Evolutionary conservation across 2,113 vertebrate species (phyloP), one percentile per base, ranked within the genome.

Genomic region (Brachypteracias leptosomus): DNA sequence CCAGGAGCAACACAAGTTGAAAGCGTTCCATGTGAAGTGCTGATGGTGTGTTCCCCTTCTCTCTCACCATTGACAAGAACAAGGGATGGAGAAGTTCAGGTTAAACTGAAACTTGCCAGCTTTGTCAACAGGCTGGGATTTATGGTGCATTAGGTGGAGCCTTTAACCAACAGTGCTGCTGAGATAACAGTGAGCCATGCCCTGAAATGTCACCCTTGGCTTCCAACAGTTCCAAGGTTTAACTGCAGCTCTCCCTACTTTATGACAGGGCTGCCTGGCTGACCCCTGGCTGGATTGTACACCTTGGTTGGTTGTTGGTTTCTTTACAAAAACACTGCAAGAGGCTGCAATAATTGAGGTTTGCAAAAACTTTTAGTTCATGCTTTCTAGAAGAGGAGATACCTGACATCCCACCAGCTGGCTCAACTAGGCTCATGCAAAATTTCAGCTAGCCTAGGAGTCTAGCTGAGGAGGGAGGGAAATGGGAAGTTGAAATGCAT

Each of bases 51-150:
- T 20, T 65, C 42, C 25, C 9, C 9, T 38, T 44, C 47, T 35
- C n/a, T 57, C n/a, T 62, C 0, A 0, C 6, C 10, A 12, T 17
- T 0, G 0, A 47, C 25, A 0, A 13, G 24, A 10, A 16, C 68
- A 80, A 15, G 18, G 46, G 16, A 47, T 8, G 16, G 24, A 42
- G 35, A 84, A 62, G 20, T 19, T 80, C 0, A 0, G 8, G 42
- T 49, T 72, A 54, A 90, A 44, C 5, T 12, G 42, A 18, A 35
- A 9, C 5, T n/a, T 29, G 9, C 4, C 20, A 28, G 4, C n/a
- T 85, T 59, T 51, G 31, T 26, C 55, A 70, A 14, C 12, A 52
- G 25, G 11, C 29, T 13, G 11, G 47, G 15, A 47, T 52, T 88
- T 44, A 29, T 7, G 9, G 35, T 15, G 29, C 52, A 29, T 59